Base-by-base conservation (phyloP, 2,888 invertebrate genomes). In the Drosophila yooni region DNA sequence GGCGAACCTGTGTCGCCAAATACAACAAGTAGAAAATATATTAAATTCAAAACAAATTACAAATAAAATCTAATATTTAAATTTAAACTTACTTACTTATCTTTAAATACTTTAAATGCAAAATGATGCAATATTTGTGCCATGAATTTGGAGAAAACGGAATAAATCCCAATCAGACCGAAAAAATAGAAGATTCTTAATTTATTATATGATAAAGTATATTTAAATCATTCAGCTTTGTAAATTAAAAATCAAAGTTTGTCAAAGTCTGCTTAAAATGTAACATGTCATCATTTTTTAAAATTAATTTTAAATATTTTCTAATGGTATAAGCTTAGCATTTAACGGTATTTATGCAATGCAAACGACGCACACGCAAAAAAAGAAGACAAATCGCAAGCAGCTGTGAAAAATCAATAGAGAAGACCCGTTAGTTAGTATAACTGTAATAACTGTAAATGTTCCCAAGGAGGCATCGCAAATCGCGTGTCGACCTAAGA, bases 401-500 rank as follows among this genome's bases (percentile, higher is more conserved):
- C 56, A 70, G 70, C 36, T 33, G 46, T 11, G 65, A 25, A 79
- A 79, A 81, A 79, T 79, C 78, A 50, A 79, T 81, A 66, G 48
- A 51, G 36, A 73, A 46, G 46, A 56, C 36, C 52, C 52, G 48
- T 54, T 31, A n/a, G 15, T 15, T n/a, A 53, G 18, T 25, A n/a
- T 51, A 33, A 27, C 27, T 38, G 34, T 38, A 46, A 60, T 36
- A 40, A 34, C 18, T 43, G 29, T 18, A 40, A n/a, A n/a, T 29
- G 61, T 58, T 59, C 52, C 43, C n/a, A 53, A 77, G 62, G 61
- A 76, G 72, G 72, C 48, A 36, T 36, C 59, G 51, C 52, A 50
- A 79, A 67, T 82, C 62, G 88, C 88, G 85, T 82, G 88, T 40
- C 63, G 48, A 59, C 38, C 43, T 33, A 31, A 50, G 59, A 69